Evolutionary conservation across 2,113 vertebrate species (phyloP), one percentile per base, ranked within the genome.

Genomic region (Murina feae): DNA sequence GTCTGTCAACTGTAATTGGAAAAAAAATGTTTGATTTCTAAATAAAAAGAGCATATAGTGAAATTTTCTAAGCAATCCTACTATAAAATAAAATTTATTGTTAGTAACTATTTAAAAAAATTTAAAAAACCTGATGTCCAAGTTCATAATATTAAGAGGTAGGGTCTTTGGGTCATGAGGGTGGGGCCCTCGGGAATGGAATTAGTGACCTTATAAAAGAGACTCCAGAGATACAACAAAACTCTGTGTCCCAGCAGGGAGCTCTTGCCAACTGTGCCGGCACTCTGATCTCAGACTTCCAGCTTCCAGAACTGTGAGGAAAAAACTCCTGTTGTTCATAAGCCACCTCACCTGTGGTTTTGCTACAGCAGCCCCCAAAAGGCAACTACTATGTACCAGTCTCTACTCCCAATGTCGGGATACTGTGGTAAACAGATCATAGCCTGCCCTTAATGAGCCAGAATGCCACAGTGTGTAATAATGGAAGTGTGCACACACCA

Each of bases 391-490:
- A 1, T 0, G 21, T 8, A 9, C 63, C 42, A 79, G 90, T 42
- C 14, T 86, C 47, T 51, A 6, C 21, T 47, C 72, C 39, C 49
- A 21, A 60, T 18, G 14, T 42, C 5, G 65, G 58, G 78, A 49
- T 17, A 12, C 35, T 5, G 55, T 9, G 21, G 44, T n/a, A 13
- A 58, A 8, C 37, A 44, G 68, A 71, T 28, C 35, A 9, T 0
- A 5, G 32, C 16, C 60, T 49, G n/a, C 44, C 28, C 44, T n/a
- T 1, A 11, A 14, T 0, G 6, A 91, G 69, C 7, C 58, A 6
- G 6, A 0, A 18, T 2, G 42, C 14, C 74, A 23, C 35, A 2
- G 25, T 0, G 2, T 1, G 0, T 28, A 0, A 32, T 4, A 30
- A 2, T 0, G 16, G 16, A 44, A 28, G 8, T 6, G 17, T 4